Evolutionary conservation across 2,888 invertebrate genomes (phyloP), one percentile per base, ranked within the genome.

Genomic region (Scaeva pyrastri): DNA sequence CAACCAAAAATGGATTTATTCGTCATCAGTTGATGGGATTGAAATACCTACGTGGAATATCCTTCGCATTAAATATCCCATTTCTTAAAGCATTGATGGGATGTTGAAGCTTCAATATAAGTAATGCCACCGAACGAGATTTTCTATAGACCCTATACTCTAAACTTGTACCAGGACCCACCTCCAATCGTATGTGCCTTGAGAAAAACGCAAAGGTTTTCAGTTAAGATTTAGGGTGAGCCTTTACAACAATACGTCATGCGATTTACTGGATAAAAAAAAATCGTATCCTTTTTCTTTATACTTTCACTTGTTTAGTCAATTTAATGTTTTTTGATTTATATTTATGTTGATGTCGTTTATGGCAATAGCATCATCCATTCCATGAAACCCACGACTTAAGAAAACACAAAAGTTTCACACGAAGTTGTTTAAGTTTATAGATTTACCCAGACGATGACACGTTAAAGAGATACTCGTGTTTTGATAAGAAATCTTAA

Each of bases 1-100:
- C 39, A 21, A 21, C 39, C 55, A 71, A 58, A 76, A 81, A 71
- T 76, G 71, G 58, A 81, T 81, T 81, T 76, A 76, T 76, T 66
- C 71, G 50, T 62, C 62, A 48, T 48, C 58, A n/a, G 48, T 31
- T 36, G 60, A 50, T 36, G 70, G 58, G 23, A 23, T 36, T 78
- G 56, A 56, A 56, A 48, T 66, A 55, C 36, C 31, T 23, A 55
- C 36, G 48, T 23, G 31, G 64, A 50, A 60, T 70, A 60, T 70
- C 60, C 60, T 60, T 70, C 50, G 43, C 31, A 70, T 70, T 31
- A 70, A 60, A 26, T 16, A 76, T 58, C 48, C 16, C 58, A 58
- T 58, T 56, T 48, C 55, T 55, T 14, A 19, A 14, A 55, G 36
- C 19, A 56, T 45, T 36, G 31, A 31, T 31, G 39, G 8, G 14